These are phyloP conservation scores for Cotesia vestalis DNA, from an alignment of 1,140 invertebrate genomes.

Conservation along the genomic window DNA sequence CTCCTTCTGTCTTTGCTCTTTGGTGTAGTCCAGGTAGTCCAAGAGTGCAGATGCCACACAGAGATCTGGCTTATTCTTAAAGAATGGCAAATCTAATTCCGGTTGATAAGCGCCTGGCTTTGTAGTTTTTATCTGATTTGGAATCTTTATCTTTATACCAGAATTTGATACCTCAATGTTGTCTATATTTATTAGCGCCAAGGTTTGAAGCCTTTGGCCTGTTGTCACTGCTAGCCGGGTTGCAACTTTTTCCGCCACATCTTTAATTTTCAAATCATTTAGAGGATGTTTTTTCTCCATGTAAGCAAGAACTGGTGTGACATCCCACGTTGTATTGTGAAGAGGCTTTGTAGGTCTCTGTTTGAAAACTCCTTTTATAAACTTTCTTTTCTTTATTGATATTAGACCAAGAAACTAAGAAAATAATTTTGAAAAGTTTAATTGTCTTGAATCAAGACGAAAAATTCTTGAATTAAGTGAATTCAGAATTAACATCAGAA, in stretches of 20 bases:
- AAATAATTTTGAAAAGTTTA: too few relatives aligned
- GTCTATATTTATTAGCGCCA: neutral
- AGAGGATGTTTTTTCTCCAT: constrained; percentile 22
- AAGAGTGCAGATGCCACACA: constrained; percentile 6
- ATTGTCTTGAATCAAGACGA: too few relatives aligned
- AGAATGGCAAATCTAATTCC: neutral
- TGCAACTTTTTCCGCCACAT: neutral
- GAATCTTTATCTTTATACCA: neutral
- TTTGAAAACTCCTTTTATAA: constrained; percentile 20
- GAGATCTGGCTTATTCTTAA: neutral
- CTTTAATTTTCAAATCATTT: constrained; percentile 3
- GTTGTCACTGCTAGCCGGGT: neutral
- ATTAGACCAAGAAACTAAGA: too few relatives aligned
- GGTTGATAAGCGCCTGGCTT: neutral
- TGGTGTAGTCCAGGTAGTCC: neutral
- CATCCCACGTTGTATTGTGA: constrained; percentile 30
- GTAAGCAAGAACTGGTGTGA: constrained; percentile 25
- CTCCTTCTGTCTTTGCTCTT: neutral
- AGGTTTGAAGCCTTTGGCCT: constrained; percentile 12
- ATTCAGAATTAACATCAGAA: constrained; percentile 7
- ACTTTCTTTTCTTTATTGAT: too few relatives aligned
- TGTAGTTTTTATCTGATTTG: neutral
- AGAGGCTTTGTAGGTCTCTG: constrained; percentile 1
- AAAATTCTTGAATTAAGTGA: too few relatives aligned
- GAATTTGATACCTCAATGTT: neutral